phyloP scores from a whole-genome alignment of 2,113 vertebrate species.

The Gambusia holbrooki region DNA sequence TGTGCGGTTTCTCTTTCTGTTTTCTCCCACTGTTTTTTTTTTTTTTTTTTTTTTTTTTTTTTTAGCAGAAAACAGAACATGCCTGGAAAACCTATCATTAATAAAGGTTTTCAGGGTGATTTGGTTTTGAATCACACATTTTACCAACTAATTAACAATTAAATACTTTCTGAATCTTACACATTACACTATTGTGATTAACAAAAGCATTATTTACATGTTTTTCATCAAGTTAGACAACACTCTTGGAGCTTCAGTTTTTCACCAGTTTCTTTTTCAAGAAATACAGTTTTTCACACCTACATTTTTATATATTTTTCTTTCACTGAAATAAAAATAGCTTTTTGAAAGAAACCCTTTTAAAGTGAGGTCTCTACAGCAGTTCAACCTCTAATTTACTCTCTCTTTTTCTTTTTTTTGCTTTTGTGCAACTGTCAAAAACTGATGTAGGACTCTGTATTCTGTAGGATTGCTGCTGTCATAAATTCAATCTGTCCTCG shows the following conservation, averaged over 20 bases:
- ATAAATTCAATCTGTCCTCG: background rate
- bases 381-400: conserved; percentile 12
- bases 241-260: no score
- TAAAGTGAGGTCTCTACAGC: background rate
- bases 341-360: background rate
- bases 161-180: background rate
- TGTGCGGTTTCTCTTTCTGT: background rate
- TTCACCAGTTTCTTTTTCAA: no score
- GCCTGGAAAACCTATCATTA: conserved; percentile 10
- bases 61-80: background rate
- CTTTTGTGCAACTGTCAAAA: background rate
- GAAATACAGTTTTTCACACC: no score
- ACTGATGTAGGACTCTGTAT: background rate
- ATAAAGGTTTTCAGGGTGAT: background rate
- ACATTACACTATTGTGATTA: background rate
- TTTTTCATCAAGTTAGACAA: background rate
- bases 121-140: background rate
- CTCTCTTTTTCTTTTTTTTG: background rate
- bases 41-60: no score
- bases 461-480: background rate
- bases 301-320: no score
- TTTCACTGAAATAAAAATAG: background rate
- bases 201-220: background rate
- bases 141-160: background rate
- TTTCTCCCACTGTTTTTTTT: conserved; percentile 8